Evolutionary conservation across 2,113 vertebrate genomes (phyloP).

Genomic region (Empidonax alnorum): DNA sequence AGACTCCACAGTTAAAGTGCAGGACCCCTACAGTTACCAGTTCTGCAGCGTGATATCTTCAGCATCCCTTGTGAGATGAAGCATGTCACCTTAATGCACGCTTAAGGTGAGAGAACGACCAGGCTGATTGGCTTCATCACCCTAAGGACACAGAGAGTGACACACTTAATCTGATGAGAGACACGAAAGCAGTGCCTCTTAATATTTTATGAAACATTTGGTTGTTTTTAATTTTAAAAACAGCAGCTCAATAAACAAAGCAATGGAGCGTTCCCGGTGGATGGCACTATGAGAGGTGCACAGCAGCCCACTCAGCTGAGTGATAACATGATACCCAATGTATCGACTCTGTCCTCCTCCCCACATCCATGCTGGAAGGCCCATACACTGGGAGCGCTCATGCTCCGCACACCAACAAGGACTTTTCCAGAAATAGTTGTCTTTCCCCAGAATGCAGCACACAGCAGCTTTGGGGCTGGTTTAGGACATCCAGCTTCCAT

Average conservation of each 20-base stretch:
- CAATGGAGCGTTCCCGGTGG: neutral
- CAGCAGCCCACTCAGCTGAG: neutral
- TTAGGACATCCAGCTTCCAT: neutral
- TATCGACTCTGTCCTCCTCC: neutral
- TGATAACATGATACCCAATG: neutral
- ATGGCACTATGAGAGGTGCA: neutral
- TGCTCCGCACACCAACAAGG: neutral
- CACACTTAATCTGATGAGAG: conserved; percentile 54
- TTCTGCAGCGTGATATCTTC: conserved; percentile 34
- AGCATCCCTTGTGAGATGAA: conserved; percentile 40
- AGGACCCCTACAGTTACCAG: conserved; percentile 46
- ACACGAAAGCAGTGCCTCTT: conserved; percentile 14
- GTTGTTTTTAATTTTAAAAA: conserved; percentile 51
- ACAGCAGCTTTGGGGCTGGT: neutral
- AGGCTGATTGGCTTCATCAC: conserved; percentile 30
- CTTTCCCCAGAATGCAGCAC: neutral
- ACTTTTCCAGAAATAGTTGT: neutral
- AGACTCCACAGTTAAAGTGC: conserved; percentile 28
- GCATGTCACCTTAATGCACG: conserved; percentile 49
- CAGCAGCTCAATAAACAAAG: conserved; percentile 28
- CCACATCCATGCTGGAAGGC: neutral
- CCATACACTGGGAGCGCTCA: neutral
- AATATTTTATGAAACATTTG: conserved; percentile 52
- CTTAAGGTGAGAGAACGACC: conserved; percentile 44
- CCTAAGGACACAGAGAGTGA: conserved; percentile 36